These are phyloP conservation scores for Bungarus multicinctus DNA, from an alignment of 2,113 vertebrate genomes.

Conservation along the genomic window DNA sequence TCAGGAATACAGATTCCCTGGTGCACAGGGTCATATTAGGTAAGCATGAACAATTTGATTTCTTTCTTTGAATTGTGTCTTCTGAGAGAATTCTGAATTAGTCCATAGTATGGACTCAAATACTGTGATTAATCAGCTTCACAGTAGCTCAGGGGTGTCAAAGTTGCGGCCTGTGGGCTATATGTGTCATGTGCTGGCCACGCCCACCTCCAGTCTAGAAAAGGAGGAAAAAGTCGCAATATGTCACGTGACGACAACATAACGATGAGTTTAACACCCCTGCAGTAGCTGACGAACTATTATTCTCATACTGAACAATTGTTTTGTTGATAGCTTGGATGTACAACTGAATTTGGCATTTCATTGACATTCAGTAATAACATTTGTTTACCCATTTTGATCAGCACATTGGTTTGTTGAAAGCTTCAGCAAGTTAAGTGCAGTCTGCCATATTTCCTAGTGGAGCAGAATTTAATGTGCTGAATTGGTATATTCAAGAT, in stretches of 20 bases:
- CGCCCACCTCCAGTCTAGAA: too few relatives aligned
- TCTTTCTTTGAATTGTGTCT: neutral
- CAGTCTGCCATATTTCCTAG: too few relatives aligned
- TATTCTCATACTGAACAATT: neutral
- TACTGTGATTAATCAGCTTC: neutral
- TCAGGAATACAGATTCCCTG: constrained; percentile 51
- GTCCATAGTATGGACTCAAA: neutral
- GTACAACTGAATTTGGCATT: neutral
- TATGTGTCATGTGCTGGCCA: too few relatives aligned
- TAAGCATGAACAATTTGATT: constrained; percentile 55
- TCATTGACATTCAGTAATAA: neutral
- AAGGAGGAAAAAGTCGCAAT: too few relatives aligned
- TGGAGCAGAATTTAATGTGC: neutral
- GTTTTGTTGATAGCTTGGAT: neutral
- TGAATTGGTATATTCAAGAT: neutral
- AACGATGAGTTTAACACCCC: too few relatives aligned
- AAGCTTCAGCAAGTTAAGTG: neutral
- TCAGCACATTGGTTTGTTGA: neutral
- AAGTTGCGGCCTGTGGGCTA: too few relatives aligned
- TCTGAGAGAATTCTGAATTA: neutral
- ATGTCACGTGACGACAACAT: too few relatives aligned
- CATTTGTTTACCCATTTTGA: neutral
- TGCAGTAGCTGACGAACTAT: neutral
- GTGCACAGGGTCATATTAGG: constrained; percentile 83
- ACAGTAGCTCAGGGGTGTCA: neutral